Conservation (phyloP, 2,888 invertebrate genomes). For the Drosophila greeni region DNA sequence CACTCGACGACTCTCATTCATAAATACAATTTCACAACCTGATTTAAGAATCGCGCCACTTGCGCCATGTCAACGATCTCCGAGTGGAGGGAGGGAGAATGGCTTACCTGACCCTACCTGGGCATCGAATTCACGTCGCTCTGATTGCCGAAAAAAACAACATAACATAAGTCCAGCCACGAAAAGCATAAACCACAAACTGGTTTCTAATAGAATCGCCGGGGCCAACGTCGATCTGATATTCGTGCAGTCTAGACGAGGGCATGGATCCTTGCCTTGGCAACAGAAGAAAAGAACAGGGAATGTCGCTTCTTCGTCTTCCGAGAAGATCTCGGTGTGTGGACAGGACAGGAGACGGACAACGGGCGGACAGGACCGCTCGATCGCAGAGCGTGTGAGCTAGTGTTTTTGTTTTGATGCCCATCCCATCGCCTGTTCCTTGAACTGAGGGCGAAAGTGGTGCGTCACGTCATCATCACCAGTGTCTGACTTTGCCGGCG, state of each 20-base stretch:
- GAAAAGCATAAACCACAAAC: slow-evolving; percentile 44
- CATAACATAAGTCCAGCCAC: slow-evolving; percentile 10
- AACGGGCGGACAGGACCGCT: slow-evolving; percentile 28
- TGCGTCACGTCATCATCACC: slow-evolving; percentile 51
- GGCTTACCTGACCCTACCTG: slow-evolving; percentile 36
- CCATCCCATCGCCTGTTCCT: slow-evolving; percentile 52
- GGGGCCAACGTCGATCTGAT: slow-evolving; percentile 33
- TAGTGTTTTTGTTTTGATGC: slow-evolving; percentile 45
- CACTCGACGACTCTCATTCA: slow-evolving; percentile 54
- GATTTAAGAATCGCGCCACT: slow-evolving; percentile 62
- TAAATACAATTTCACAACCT: slow-evolving; percentile 72
- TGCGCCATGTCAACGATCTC: slow-evolving; percentile 70
- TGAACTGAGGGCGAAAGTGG: slow-evolving; percentile 67
- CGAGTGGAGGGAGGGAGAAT: slow-evolving; percentile 12
- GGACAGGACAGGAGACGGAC: slow-evolving; percentile 23
- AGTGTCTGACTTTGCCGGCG: slow-evolving; percentile 54
- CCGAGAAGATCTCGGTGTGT: slow-evolving; percentile 34
- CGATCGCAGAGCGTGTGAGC: slow-evolving; percentile 24
- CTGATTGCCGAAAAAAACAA: slow-evolving; percentile 38
- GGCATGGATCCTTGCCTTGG: slow-evolving; percentile 48
- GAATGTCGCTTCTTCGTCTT: slow-evolving; percentile 36
- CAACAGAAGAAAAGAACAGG: slow-evolving; percentile 50
- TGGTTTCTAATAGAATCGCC: slow-evolving; percentile 62
- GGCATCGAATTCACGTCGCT: slow-evolving; percentile 23
- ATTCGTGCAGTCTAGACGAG: slow-evolving; percentile 60